Base-by-base conservation (phyloP, 2,113 vertebrate species). In the Astur gentilis region DNA sequence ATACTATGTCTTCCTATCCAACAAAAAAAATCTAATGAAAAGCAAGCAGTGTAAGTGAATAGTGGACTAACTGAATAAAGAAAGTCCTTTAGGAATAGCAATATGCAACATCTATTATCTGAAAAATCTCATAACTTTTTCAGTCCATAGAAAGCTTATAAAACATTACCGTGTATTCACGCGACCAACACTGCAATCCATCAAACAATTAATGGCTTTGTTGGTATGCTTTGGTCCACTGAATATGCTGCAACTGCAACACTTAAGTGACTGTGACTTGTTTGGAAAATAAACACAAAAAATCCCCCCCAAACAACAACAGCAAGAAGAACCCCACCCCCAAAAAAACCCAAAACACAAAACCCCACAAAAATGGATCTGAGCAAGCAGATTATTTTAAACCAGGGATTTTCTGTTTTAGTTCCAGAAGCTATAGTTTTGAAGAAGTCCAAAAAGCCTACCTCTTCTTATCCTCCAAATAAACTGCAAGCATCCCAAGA, bases 201-300 rank as follows among this genome's bases (percentile, higher is more conserved):
- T 87, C 64, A 87, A 94, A 66, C 67, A 94, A 44, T 64, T 92
- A 95, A 76, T 66, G 31, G 5, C 12, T 89, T 87, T 87, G 7
- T 69, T 81, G 55, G 25, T 55, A 60, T 49, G 52, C 16, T 38
- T 36, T 90, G 16, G 67, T 89, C 69, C 49, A 60, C 32, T 78
- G 55, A 78, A 73, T 44, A 64, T 27, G 9, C 44, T 79, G 32
- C 27, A 60, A 60, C 20, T 85, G 36, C 25, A 87, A 72, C 19
- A 38, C 10, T 65, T 77, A 58, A 15, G 40, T 42, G 58, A 70
- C 77, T 91, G 16, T 40, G 22, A 47, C 21, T 76, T 76, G 10
- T 47, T 64, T 82, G 21, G 26, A 78, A 93, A 93, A 71, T 17
- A 36, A 73, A 40, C 9, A 49, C 5, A 58, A 52, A 14, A 57